These are phyloP conservation scores for Ectobius pallidus DNA, from an alignment of 2,888 invertebrate species.

Conservation along the genomic window DNA sequence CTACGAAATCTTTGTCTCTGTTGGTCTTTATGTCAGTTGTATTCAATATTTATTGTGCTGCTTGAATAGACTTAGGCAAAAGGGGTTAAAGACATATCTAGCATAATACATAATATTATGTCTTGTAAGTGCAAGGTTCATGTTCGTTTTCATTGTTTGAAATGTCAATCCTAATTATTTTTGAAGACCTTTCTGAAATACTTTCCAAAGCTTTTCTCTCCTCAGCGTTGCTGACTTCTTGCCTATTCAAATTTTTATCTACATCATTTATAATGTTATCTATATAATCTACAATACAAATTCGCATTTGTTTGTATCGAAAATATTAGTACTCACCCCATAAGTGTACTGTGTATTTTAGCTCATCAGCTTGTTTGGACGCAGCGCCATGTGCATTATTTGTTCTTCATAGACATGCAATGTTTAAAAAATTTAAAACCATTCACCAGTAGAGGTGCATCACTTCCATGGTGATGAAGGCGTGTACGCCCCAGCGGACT, in stretches of 20 bases:
- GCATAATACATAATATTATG: slow-evolving; percentile 1
- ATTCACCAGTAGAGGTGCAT: not conserved
- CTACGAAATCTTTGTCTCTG: not conserved
- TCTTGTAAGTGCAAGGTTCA: not conserved
- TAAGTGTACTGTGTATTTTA: not conserved
- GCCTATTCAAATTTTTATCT: slow-evolving; percentile 14
- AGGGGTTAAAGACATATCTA: not conserved
- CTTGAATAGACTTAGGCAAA: not conserved
- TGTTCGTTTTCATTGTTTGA: not conserved
- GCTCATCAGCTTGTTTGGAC: not conserved
- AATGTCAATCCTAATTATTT: slow-evolving; percentile 1
- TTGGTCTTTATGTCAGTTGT: not conserved
- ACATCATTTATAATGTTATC: not conserved
- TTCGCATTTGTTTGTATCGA: no score
- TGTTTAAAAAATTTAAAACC: not conserved
- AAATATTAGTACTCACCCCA: no score
- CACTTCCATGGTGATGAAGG: not conserved
- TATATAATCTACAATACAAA: no score
- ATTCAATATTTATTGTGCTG: no score
- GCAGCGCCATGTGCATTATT: not conserved
- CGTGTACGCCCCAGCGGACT: not conserved
- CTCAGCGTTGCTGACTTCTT: not conserved
- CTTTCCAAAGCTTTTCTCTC: slow-evolving; percentile 4
- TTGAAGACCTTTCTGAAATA: slow-evolving; percentile 5
- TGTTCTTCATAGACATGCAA: not conserved